A percentile compares a stretch with the other conserved stretches of the same genome.
These are phyloP conservation scores for Leptodactylus fuscus DNA, from an alignment of 2,113 vertebrate species.

Conservation along the genomic window DNA sequence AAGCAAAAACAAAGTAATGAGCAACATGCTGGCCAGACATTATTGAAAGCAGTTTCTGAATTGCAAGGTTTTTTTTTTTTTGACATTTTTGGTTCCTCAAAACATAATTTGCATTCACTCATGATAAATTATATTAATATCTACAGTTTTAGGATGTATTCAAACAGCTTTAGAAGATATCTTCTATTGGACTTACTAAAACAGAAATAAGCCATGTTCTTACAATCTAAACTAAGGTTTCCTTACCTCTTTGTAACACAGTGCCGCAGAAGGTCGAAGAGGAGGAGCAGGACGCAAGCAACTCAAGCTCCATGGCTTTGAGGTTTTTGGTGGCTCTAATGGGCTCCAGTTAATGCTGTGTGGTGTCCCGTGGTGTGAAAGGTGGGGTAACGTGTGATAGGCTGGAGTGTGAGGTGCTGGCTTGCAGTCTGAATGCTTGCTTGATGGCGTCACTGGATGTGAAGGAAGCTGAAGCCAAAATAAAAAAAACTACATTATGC, in stretches of 20 bases:
- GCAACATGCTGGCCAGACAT: background rate
- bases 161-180: background rate
- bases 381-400: slow-evolving; percentile 97
- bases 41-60: background rate
- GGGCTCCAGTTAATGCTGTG: slow-evolving; percentile 98
- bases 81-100: too few species aligned
- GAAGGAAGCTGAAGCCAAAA: slow-evolving; percentile 84
- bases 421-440: slow-evolving; percentile 90
- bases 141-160: background rate
- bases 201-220: background rate
- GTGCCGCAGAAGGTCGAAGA: slow-evolving; percentile 91
- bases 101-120: background rate
- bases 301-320: slow-evolving; percentile 98
- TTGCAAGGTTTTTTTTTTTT: background rate
- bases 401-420: slow-evolving; percentile 87
- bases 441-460: slow-evolving; percentile 91
- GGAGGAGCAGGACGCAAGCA: slow-evolving; percentile 94
- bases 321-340: slow-evolving; percentile 93
- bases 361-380: slow-evolving; percentile 90
- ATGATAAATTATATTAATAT: background rate
- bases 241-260: slow-evolving; percentile 97
- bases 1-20: slow-evolving; percentile 54
- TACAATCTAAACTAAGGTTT: background rate
- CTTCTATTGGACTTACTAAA: too few species aligned
- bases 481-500: background rate